phyloP scores from a whole-genome alignment of 2,113 vertebrate genomes.

The Thalassoma bifasciatum region DNA sequence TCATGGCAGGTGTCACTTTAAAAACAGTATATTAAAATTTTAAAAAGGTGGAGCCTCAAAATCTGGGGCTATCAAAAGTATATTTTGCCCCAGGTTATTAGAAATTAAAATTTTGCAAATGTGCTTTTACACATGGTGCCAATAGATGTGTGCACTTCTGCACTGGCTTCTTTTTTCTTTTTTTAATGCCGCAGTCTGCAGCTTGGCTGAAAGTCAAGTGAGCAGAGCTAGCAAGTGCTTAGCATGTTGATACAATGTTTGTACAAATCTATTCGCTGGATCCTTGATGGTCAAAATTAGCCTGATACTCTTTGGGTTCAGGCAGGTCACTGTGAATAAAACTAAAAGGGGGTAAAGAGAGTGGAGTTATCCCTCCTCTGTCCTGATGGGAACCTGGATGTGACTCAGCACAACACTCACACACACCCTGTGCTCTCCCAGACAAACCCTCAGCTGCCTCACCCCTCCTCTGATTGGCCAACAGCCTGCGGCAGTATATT shows the following conservation, averaged over 20 bases:
- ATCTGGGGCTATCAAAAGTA: too few species aligned
- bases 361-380: neutral
- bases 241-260: neutral
- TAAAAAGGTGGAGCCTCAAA: too few species aligned
- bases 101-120: too few species aligned
- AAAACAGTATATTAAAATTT: too few species aligned
- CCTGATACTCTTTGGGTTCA: too few species aligned
- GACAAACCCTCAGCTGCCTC: conserved; percentile 32
- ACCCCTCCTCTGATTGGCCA: conserved; percentile 44
- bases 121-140: too few species aligned
- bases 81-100: too few species aligned
- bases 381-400: conserved; percentile 6
- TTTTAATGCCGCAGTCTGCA: too few species aligned
- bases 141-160: too few species aligned
- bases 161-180: too few species aligned
- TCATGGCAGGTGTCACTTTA: too few species aligned
- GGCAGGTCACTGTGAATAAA: neutral
- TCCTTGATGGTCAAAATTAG: neutral
- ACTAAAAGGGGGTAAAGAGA: neutral
- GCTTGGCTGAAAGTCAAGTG: neutral
- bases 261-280: neutral
- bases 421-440: conserved; percentile 4
- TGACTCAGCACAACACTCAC: conserved; percentile 62
- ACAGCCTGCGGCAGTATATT: conserved; percentile 17
- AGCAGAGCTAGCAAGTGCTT: neutral